phyloP scores from a whole-genome alignment of 1,140 invertebrate genomes.

The Fragariocoptes setiger region DNA sequence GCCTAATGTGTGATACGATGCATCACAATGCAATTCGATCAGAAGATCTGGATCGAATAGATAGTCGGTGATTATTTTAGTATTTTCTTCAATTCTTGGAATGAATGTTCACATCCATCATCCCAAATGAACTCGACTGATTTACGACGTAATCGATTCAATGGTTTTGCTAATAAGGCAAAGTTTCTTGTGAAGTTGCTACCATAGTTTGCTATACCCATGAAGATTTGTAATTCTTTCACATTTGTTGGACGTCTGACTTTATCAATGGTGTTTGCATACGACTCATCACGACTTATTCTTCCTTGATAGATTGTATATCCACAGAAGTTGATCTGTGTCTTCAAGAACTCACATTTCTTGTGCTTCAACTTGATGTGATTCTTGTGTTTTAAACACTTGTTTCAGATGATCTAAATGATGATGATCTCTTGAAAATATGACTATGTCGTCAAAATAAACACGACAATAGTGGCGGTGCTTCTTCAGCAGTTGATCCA shows the following conservation, averaged over 20 bases:
- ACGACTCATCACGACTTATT: slow-evolving; percentile 11
- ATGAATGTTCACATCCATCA: background rate
- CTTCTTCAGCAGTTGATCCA: too few species aligned
- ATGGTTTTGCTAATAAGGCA: slow-evolving; percentile 7
- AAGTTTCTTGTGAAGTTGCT: slow-evolving; percentile 10
- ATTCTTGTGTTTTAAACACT: slow-evolving; percentile 10
- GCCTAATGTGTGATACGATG: too few species aligned
- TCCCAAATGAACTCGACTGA: slow-evolving; percentile 7
- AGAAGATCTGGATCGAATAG: background rate
- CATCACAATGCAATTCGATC: background rate
- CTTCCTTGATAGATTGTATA: slow-evolving; percentile 2
- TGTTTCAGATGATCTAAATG: slow-evolving; percentile 16
- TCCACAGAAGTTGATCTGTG: slow-evolving; percentile 7
- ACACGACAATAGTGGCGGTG: too few species aligned
- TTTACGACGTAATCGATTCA: slow-evolving; percentile 10
- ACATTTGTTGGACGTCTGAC: slow-evolving; percentile 13
- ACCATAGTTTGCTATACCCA: slow-evolving; percentile 12
- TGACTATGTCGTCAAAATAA: too few species aligned
- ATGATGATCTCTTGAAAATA: slow-evolving; percentile 3
- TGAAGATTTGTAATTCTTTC: slow-evolving; percentile 13
- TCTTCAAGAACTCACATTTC: slow-evolving; percentile 6
- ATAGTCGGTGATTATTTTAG: background rate
- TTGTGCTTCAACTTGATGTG: slow-evolving; percentile 1
- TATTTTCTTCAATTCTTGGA: background rate
- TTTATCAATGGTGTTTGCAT: slow-evolving; percentile 11